Evolutionary conservation across 2,797 vertebrate genomes (phyloP).

Genomic region (Coranthus polyacanthus): DNA sequence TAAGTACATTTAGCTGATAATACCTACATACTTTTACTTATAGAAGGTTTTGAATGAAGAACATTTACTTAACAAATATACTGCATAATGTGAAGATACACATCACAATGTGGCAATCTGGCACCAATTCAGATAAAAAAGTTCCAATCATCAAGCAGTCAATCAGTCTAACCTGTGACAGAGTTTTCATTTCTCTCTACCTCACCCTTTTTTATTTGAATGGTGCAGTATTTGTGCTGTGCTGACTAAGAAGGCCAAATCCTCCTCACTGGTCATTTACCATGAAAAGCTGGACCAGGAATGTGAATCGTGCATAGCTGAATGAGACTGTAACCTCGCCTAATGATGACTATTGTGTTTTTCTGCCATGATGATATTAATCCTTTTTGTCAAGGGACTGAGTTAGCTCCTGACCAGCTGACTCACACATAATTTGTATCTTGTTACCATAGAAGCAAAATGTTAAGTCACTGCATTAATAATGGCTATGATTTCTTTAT

Average conservation of each 20-base stretch:
- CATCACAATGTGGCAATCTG: too few relatives aligned
- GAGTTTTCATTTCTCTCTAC: not conserved
- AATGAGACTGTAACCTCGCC: constrained; percentile 35
- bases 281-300: constrained; percentile 26
- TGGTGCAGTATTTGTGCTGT: constrained; percentile 9
- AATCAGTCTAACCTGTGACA: not conserved
- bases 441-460: constrained; percentile 43
- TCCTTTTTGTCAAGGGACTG: constrained; percentile 33
- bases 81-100: too few relatives aligned
- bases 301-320: constrained; percentile 29
- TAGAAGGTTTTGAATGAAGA: too few relatives aligned
- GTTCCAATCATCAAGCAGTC: not conserved
- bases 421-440: constrained; percentile 60
- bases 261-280: constrained; percentile 32
- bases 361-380: constrained; percentile 34
- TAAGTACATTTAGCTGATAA: too few relatives aligned
- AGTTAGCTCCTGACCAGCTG: constrained; percentile 46
- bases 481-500: constrained; percentile 22
- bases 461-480: constrained; percentile 23
- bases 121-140: too few relatives aligned
- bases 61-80: too few relatives aligned
- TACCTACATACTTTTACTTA: too few relatives aligned
- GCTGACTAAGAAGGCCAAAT: constrained; percentile 17
- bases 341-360: constrained; percentile 47
- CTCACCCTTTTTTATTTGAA: not conserved